These are phyloP conservation scores for Drosophila crucigera DNA, from an alignment of 2,888 invertebrate species.

Conservation along the genomic window DNA sequence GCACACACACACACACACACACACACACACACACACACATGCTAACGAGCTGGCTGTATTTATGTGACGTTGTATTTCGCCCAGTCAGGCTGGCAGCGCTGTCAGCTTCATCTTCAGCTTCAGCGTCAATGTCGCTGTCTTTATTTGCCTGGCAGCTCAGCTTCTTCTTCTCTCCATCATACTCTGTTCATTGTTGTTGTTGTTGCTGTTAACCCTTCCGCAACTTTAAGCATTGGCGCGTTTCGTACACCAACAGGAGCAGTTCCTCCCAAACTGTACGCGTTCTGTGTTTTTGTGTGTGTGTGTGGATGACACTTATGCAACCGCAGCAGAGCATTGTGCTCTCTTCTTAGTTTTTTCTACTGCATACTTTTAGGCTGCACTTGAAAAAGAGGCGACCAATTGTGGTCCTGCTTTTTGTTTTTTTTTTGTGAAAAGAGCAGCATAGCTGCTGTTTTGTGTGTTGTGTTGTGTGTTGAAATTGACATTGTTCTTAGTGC, in stretches of 20 bases:
- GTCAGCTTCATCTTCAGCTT: conserved; percentile 13
- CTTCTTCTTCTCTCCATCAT: neutral
- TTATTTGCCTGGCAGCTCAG: conserved; percentile 17
- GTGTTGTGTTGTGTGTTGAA: no score
- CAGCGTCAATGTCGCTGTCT: conserved; percentile 21
- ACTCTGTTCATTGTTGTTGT: conserved; percentile 1
- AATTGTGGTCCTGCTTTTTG: conserved; percentile 41
- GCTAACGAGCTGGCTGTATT: conserved; percentile 15
- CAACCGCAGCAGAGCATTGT: conserved; percentile 55
- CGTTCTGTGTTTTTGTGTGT: conserved; percentile 21
- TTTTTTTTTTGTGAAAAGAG: conserved; percentile 37
- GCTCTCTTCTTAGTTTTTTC: conserved; percentile 30
- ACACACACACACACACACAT: conserved; percentile 9
- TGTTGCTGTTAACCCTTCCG: conserved; percentile 35
- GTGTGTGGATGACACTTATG: conserved; percentile 71
- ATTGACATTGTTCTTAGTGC: conserved; percentile 23
- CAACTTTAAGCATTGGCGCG: conserved; percentile 41
- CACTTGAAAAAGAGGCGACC: conserved; percentile 59
- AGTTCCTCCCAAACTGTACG: conserved; percentile 63
- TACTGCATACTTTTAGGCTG: conserved; percentile 51
- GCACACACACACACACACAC: conserved; percentile 28
- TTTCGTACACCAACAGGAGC: conserved; percentile 18
- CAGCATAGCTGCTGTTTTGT: no score
- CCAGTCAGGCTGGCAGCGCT: conserved; percentile 31
- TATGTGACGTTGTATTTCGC: conserved; percentile 39